Base-by-base conservation (phyloP, 2,888 invertebrate genomes). In the Danaus chrysippus region DNA sequence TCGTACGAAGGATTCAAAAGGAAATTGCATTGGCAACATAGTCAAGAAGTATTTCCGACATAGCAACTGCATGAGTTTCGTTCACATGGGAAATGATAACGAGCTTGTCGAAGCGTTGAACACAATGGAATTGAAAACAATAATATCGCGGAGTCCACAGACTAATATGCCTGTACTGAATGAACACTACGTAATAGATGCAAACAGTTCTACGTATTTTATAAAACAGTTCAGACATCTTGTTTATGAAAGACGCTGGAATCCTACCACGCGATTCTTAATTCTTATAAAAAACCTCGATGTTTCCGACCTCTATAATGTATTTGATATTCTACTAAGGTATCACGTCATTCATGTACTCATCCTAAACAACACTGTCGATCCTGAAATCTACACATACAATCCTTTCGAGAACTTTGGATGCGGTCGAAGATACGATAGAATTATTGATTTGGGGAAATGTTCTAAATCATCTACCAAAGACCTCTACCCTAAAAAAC, bases 321-420 rank as follows among this genome's bases (percentile, higher is more conserved):
- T 86, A 1, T 85, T 87, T 59, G 69, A 82, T 54, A 63, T 67
- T 23, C 64, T 86, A 8, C 64, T 85, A 8, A 59, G 59, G 5
- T 23, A 68, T 10, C 81, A 75, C 54, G 72, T 83, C 0, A 61
- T 63, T 12, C 71, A 82, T 43, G 80, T 76, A 0, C 23, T 83
- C 1, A 64, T 85, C 5, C 54, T 81, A 2, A 77, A 79, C 54
- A 76, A 76, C 10, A 76, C 71, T 0, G 43, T 53, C 0, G 70
- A 77, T 2, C 70, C 72, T 9, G 66, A 79, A 1, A 52, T 86
- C 12, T 84, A 78, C 62, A 75, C 81, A 0, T 86, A 84, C 65
- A 80, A 86, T 66, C 81, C 86, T 0, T 86, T 76, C 53, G 77
- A 81, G 59, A 79, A 86, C 54, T 79, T 75, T 56, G 77, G 76